Conservation (phyloP, 2,797 vertebrate species). For the Furcifer pardalis region DNA sequence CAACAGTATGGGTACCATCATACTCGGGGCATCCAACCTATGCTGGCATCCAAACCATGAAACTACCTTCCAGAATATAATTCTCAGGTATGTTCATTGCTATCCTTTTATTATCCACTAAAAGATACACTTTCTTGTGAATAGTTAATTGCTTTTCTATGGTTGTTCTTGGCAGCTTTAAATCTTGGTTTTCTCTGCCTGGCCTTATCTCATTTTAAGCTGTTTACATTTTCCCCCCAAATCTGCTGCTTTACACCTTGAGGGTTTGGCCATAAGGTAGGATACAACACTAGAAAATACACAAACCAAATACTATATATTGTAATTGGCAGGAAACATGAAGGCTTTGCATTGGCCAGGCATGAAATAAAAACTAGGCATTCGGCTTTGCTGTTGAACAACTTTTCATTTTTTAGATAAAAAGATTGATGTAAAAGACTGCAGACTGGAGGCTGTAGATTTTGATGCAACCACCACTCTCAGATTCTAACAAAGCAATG, state of each 20-base stretch:
- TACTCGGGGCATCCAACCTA: too few relatives aligned
- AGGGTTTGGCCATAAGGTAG: background rate
- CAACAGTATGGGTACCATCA: too few relatives aligned
- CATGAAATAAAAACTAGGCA: background rate
- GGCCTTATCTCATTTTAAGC: background rate
- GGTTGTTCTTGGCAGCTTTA: background rate
- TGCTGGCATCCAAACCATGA: too few relatives aligned
- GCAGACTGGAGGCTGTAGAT: background rate
- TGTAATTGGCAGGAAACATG: background rate
- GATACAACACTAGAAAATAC: background rate
- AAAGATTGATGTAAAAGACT: background rate
- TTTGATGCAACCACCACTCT: background rate
- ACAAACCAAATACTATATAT: background rate
- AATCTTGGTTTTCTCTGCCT: background rate
- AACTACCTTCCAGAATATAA: too few relatives aligned
- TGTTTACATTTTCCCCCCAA: background rate
- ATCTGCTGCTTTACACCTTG: background rate
- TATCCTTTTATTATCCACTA: background rate
- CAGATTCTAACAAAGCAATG: background rate
- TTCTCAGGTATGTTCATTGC: too few relatives aligned
- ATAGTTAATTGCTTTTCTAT: background rate
- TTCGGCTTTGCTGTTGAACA: background rate
- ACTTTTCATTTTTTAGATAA: background rate
- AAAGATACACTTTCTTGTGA: background rate
- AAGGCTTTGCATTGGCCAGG: background rate